A percentile compares a stretch with the other conserved stretches of the same genome.
Evolutionary conservation across 2,888 invertebrate species (phyloP).

Genomic region (Nematopogon swammerdamellus): DNA sequence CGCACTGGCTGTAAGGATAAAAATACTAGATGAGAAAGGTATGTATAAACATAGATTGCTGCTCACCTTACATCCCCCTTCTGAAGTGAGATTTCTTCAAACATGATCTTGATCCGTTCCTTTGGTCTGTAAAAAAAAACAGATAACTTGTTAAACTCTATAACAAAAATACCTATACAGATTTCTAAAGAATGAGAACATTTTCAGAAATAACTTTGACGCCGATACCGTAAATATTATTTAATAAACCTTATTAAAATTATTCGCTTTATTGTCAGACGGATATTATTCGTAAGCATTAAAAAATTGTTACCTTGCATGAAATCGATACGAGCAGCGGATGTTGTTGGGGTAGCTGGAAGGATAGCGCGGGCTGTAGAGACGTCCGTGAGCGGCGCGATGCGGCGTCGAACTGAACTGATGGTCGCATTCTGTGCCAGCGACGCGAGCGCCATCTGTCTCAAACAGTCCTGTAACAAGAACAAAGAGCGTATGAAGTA

Average conservation of each 20-base stretch:
- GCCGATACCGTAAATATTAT: no score
- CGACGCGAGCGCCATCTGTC: conserved; percentile 73
- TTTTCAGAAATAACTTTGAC: no score
- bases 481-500: conserved; percentile 3
- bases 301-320: conserved; percentile 66
- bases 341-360: conserved; percentile 93
- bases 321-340: conserved; percentile 84
- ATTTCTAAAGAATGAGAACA: no score
- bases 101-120: conserved; percentile 76
- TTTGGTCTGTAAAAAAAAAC: conserved; percentile 58
- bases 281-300: no score
- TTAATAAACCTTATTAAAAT: no score
- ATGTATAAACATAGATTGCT: no score
- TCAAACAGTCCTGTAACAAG: conserved; percentile 69
- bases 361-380: conserved; percentile 93
- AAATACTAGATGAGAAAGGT: no score
- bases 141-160: not conserved
- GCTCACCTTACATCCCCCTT: conserved; percentile 73
- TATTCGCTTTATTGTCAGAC: no score
- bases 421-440: conserved; percentile 79
- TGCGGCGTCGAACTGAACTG: conserved; percentile 75
- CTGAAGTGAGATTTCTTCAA: conserved; percentile 76
- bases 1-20: no score
- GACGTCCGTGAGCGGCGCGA: conserved; percentile 68
- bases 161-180: not conserved